Percentiles rank a stretch among this genome's conserved stretches.
phyloP scores from a whole-genome alignment of 2,888 invertebrate genomes.

The Erebia epiphron region DNA sequence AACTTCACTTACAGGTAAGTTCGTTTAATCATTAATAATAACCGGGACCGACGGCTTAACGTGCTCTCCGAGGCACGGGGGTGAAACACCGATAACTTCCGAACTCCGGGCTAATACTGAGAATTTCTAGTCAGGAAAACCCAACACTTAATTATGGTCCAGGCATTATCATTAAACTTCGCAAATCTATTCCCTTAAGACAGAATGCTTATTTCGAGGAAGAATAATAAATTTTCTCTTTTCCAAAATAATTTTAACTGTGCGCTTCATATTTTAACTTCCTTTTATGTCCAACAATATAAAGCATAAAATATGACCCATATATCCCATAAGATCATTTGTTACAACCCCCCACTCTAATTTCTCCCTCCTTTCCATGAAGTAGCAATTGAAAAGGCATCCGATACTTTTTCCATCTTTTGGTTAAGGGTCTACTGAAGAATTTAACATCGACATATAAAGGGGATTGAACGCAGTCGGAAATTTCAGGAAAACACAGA shows the following conservation, averaged over 20 bases:
- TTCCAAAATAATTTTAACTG: not conserved
- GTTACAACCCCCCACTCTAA: slow-evolving; percentile 54
- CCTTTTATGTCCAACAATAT: slow-evolving; percentile 2
- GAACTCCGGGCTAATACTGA: no score
- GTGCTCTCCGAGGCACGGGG: no score
- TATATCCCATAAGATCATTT: slow-evolving; percentile 62
- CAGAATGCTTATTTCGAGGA: no score
- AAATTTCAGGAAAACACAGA: slow-evolving; percentile 48
- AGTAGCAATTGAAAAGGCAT: slow-evolving; percentile 60
- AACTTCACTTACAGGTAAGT: no score
- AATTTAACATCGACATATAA: slow-evolving; percentile 81
- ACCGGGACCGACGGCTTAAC: no score
- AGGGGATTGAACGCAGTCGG: slow-evolving; percentile 62
- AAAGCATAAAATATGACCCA: slow-evolving; percentile 46
- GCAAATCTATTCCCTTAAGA: not conserved
- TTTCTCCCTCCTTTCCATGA: slow-evolving; percentile 51
- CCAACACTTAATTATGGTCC: no score
- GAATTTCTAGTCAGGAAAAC: no score
- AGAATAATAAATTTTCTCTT: not conserved
- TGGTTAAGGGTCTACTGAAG: slow-evolving; percentile 62
- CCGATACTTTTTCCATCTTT: slow-evolving; percentile 68
- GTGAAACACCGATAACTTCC: no score
- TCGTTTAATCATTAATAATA: no score
- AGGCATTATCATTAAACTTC: no score
- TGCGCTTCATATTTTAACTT: not conserved